phyloP scores from a whole-genome alignment of 2,797 vertebrate species.

The Naso thynnoides region DNA sequence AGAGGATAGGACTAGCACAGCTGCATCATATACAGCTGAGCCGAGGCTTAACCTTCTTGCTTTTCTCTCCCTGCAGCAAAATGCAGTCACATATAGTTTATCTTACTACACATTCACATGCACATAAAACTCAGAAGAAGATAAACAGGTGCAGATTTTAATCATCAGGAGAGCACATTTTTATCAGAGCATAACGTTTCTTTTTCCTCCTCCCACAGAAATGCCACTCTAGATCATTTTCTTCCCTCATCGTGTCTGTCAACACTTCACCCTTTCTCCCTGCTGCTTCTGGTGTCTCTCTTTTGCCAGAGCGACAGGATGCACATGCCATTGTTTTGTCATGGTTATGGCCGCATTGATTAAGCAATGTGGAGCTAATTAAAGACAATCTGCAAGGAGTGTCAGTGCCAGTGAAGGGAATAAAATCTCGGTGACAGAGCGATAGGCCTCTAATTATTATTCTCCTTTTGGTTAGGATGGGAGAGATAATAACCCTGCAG shows the following conservation, averaged over 20 bases:
- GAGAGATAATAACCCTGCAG: constrained; percentile 76
- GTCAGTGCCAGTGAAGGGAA: constrained; percentile 67
- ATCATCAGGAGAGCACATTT: constrained; percentile 59
- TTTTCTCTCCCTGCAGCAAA: constrained; percentile 21
- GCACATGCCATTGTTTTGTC: constrained; percentile 74
- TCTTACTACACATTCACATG: constrained; percentile 6
- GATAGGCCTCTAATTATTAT: constrained; percentile 79
- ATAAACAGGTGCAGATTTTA: constrained; percentile 50
- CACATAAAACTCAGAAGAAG: constrained; percentile 23
- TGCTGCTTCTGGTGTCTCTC: constrained; percentile 54
- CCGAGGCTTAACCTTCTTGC: constrained; percentile 4
- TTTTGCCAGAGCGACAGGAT: constrained; percentile 53
- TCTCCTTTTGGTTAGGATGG: constrained; percentile 74
- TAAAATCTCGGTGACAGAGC: constrained; percentile 72
- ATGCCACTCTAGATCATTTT: constrained; percentile 67
- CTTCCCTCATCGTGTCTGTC: constrained; percentile 58
- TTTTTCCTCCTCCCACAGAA: constrained; percentile 34
- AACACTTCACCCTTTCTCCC: constrained; percentile 55
- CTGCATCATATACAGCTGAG: constrained; percentile 24
- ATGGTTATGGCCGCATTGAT: constrained; percentile 76
- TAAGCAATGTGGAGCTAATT: constrained; percentile 80
- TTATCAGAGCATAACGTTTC: constrained; percentile 56
- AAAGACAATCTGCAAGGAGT: constrained; percentile 79
- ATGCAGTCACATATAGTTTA: neutral
- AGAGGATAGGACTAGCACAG: constrained; percentile 27